Evolutionary conservation across 2,797 vertebrate genomes (phyloP), one percentile per base, ranked within the genome.

Genomic region (Eospalax fontanierii): DNA sequence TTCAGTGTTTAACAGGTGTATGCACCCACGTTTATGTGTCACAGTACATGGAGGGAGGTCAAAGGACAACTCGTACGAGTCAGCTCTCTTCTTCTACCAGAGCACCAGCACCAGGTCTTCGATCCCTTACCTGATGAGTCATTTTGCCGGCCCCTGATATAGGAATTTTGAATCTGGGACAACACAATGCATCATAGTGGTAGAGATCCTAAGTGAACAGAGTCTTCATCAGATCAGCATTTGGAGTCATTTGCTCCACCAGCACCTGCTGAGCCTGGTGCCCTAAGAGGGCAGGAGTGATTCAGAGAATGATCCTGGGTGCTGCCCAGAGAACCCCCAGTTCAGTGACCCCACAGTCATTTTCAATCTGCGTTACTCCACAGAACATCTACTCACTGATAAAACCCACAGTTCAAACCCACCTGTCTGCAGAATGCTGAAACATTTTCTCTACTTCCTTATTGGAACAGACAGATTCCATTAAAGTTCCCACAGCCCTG

Each of bases 391-490:
- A 70, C 12, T 87, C 81, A 33, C 82, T 21, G 26, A 63, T 54
- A 71, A 81, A 38, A 0, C 14, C 6, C 10, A 0, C 0, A 16
- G 63, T 50, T 35, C 33, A 9, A 66, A 30, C 46, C 59, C 0
- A 0, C 3, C 0, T 43, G 57, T 24, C 74, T 5, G 10, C 0
- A 0, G 57, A 38, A 7, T 4, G 26, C 50, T 12, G 22, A 43
- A 65, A 70, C 95, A 38, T 85, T 93, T 93, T 90, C 93, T 94
- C 81, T 28, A 50, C 97, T 96, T 97, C 61, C 93, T 95, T 94
- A 95, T 81, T 97, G 93, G 95, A 97, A 98, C 97, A 96, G 97
- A 97, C 95, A 97, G 94, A 92, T 97, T 93, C 97, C 97, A 95
- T 96, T 96, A 95, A 94, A 96, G 93, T 40, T 68, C 94, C 96